Conservation (phyloP, 2,113 vertebrate species). For the Cacatua alba region DNA sequence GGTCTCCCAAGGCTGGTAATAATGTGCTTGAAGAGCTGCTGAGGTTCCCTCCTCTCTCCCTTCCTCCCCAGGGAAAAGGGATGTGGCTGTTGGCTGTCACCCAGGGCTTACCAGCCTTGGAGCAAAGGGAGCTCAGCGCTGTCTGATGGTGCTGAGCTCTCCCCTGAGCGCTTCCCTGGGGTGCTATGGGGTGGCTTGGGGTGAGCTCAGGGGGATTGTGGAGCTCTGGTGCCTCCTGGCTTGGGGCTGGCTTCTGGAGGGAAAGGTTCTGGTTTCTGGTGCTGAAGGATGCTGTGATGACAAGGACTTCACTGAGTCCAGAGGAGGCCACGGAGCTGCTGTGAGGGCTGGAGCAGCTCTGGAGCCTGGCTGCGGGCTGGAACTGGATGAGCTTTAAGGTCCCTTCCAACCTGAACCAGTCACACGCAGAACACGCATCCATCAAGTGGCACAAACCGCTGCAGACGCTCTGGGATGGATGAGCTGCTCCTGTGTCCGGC, state of each 20-base stretch:
- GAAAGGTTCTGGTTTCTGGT: background rate
- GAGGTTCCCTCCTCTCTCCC: background rate
- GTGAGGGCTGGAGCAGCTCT: background rate
- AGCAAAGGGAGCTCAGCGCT: accelerated
- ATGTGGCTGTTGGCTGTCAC: background rate
- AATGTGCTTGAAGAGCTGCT: background rate
- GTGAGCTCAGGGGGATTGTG: background rate
- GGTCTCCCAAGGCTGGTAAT: background rate
- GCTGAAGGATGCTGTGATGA: background rate
- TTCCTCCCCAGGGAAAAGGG: background rate
- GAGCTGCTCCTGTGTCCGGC: background rate
- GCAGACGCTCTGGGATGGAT: background rate
- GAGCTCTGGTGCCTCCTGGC: background rate
- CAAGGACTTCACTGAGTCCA: background rate
- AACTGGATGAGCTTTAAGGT: background rate
- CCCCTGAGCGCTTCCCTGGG: background rate
- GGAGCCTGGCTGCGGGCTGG: background rate
- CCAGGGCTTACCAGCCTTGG: background rate
- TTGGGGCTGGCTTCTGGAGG: background rate
- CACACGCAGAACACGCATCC: accelerated
- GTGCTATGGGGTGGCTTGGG: background rate
- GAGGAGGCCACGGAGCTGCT: background rate
- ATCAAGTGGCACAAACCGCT: accelerated
- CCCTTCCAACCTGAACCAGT: background rate
- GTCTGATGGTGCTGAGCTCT: background rate